Evolutionary conservation across 2,888 invertebrate species (phyloP).

Genomic region (Protonemura montana): DNA sequence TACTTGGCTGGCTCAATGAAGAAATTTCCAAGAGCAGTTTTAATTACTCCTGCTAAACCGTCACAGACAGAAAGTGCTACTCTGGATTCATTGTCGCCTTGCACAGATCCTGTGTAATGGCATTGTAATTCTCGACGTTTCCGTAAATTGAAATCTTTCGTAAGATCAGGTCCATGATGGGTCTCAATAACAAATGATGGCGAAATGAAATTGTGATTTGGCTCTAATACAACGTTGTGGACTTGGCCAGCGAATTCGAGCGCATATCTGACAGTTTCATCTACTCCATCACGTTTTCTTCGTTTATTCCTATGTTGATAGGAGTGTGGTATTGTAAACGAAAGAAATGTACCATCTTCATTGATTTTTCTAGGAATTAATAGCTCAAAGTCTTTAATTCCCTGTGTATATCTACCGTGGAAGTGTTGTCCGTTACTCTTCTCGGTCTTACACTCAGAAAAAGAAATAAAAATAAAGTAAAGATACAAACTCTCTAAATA

Average conservation of each 20-base stretch:
- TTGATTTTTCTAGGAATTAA: conserved; percentile 19
- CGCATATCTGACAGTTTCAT: background rate
- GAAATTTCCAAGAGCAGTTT: background rate
- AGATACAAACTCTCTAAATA: background rate
- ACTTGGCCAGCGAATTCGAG: background rate
- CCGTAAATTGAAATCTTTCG: background rate
- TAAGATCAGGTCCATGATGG: background rate
- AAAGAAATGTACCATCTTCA: background rate
- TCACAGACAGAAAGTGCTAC: conserved; percentile 17
- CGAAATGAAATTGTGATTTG: conserved; percentile 18
- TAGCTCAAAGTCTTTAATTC: background rate
- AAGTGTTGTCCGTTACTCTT: background rate
- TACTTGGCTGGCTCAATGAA: conserved; percentile 12
- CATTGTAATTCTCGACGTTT: background rate
- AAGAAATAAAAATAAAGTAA: background rate
- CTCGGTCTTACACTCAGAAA: background rate
- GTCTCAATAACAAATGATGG: background rate
- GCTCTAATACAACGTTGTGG: background rate
- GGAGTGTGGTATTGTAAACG: background rate
- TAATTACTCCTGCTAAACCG: background rate
- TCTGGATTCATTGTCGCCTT: background rate
- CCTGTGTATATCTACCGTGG: conserved; percentile 8
- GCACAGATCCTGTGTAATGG: background rate
- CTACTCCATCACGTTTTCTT: background rate
- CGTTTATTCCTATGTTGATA: background rate